Base-by-base conservation (phyloP, 1,140 invertebrate species). In the Myzus persicae region DNA sequence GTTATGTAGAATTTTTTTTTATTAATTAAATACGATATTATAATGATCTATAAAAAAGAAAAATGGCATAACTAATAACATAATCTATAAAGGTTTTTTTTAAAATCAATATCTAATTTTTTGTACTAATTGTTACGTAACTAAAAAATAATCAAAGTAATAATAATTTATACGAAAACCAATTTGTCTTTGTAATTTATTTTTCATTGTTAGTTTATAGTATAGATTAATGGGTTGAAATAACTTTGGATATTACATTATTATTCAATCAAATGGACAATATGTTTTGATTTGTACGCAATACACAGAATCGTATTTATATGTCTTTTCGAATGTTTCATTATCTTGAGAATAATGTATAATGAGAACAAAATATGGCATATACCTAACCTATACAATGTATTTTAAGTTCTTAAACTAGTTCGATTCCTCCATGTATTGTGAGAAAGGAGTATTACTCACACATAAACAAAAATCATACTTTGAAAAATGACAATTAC, bases 401-500 rank as follows among this genome's bases (percentile, higher is more conserved):
- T 24, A 42, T 42, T 11, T 84, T n/a, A 67, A 11, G 82, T 84
- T 40, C 4, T 84, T 31, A 40, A 84, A 84, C 42, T 26, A 84
- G 82, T 84, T 84, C 8, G 38, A 26, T 11, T 84, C 24, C 38
- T 84, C 24, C 42, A 26, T 40, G 38, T 84, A 40, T 84, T 42
- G 82, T 84, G 11, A 24, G n/a, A 84, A 42, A 84, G 6, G 24
- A 11, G 24, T 84, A 4, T 82, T 26, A 76, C n/a, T 76, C 59
- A n/a, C 31, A 14, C 59, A n/a, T 76, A 84, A 84, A 84, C 38
- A 22, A 84, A 84, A 9, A 84, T 40, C 40, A 84, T 40, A 40
- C 82, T 42, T 82, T 84, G 82, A 84, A 40, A 84, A 84, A 40
- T 84, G 31, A 76, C 59, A 76, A 84, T 42, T 84, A 38, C 82